A percentile compares a stretch with the other conserved stretches of the same genome.
Evolutionary conservation across 1,140 invertebrate species (phyloP).

Genomic region (Drosophila parabipectinata): DNA sequence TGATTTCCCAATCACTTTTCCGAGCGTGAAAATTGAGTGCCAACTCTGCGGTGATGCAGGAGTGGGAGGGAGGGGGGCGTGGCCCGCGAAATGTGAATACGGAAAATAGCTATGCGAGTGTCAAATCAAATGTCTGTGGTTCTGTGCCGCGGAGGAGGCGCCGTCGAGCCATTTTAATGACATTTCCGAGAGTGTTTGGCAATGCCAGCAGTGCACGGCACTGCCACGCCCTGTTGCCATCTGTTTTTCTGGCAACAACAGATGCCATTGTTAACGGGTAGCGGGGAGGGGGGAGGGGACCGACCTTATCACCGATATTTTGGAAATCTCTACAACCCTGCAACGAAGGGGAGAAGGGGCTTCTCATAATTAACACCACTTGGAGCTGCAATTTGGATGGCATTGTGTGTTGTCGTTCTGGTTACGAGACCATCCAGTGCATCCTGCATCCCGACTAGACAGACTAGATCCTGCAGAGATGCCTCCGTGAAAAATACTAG

Average conservation of each 20-base stretch:
- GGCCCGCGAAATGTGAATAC: slow-evolving; percentile 39
- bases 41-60: slow-evolving; percentile 38
- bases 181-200: slow-evolving; percentile 62
- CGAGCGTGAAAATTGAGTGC: slow-evolving; percentile 67
- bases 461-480: slow-evolving; percentile 4
- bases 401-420: slow-evolving; percentile 32
- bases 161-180: slow-evolving; percentile 63
- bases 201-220: slow-evolving; percentile 1
- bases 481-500: slow-evolving; percentile 6
- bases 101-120: slow-evolving; percentile 73
- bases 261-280: slow-evolving; percentile 5
- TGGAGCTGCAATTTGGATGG: slow-evolving; percentile 29
- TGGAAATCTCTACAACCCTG: neutral
- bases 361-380: slow-evolving; percentile 40
- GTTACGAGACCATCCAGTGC: slow-evolving; percentile 1
- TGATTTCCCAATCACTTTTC: slow-evolving; percentile 35
- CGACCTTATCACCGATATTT: neutral
- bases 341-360: neutral
- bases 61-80: neutral
- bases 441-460: neutral
- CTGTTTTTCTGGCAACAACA: neutral
- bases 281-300: neutral
- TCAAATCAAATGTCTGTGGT: slow-evolving; percentile 71
- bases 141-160: slow-evolving; percentile 9
- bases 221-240: too few species aligned